phyloP scores from a whole-genome alignment of 2,888 invertebrate genomes.

The Escarpia spicata region DNA sequence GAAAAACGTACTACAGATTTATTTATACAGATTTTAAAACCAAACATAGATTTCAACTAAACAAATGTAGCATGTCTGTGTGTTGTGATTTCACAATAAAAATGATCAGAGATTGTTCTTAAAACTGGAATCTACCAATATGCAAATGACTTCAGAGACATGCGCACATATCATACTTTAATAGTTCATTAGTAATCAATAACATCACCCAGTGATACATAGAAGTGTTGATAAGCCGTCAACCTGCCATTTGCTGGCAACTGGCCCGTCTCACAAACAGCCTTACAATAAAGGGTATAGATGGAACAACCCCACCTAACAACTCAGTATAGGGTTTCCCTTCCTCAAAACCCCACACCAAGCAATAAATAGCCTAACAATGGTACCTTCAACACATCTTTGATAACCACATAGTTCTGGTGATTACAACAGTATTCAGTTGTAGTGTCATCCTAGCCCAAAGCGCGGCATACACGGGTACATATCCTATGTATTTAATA shows the following conservation, averaged over 20 bases:
- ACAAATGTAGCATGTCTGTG: no score
- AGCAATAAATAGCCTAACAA: conserved; percentile 16
- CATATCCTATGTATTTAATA: not conserved
- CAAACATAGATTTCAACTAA: no score
- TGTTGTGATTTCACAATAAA: not conserved
- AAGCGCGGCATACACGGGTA: not conserved
- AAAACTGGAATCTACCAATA: not conserved
- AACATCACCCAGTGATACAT: not conserved
- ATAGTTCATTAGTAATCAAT: conserved; percentile 13
- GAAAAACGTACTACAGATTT: no score
- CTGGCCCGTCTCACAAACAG: not conserved
- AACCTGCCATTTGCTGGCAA: not conserved
- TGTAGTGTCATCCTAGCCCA: not conserved
- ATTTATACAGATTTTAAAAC: no score
- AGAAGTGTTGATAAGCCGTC: not conserved
- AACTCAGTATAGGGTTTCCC: not conserved
- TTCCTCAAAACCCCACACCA: not conserved
- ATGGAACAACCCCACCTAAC: not conserved
- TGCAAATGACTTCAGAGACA: not conserved
- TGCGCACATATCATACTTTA: not conserved
- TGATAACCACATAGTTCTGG: not conserved
- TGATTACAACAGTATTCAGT: not conserved
- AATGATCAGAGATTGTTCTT: not conserved
- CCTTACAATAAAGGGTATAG: conserved; percentile 2
- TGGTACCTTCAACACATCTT: not conserved